Percentiles rank a stretch among this genome's conserved stretches.
phyloP scores from a whole-genome alignment of 2,113 vertebrate genomes.

The Pipra filicauda region DNA sequence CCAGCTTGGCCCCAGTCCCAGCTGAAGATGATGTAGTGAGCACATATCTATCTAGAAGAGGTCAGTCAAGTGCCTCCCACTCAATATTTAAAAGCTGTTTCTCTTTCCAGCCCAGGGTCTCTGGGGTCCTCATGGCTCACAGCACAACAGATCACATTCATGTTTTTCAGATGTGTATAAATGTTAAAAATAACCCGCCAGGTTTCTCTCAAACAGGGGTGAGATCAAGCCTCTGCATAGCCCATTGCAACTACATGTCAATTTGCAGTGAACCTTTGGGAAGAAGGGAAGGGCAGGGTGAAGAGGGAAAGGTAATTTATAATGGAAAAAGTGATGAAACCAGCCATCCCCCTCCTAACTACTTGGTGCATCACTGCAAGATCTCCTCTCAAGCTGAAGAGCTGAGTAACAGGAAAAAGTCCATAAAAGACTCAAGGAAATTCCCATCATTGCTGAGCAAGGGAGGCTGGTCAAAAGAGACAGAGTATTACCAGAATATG shows the following conservation, averaged over 20 bases:
- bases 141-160: neutral
- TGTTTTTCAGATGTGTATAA: neutral
- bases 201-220: neutral
- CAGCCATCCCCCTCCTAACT: neutral
- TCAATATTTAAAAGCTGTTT: constrained; percentile 52
- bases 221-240: constrained; percentile 23
- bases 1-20: constrained; percentile 4
- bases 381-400: neutral
- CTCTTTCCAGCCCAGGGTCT: neutral
- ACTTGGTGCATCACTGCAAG: neutral
- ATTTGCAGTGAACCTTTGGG: neutral
- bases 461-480: neutral
- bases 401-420: neutral
- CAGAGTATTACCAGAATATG: neutral
- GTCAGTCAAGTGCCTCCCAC: constrained; percentile 21
- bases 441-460: neutral
- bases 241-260: neutral
- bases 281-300: neutral
- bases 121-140: neutral
- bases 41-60: neutral
- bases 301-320: constrained; percentile 4
- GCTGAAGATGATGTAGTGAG: neutral
- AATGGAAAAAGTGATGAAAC: constrained; percentile 13
- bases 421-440: neutral
- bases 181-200: constrained; percentile 20